These are phyloP conservation scores for Caenorhabditis sp. DNA, from an alignment of 2,888 invertebrate species.

Conservation along the genomic window DNA sequence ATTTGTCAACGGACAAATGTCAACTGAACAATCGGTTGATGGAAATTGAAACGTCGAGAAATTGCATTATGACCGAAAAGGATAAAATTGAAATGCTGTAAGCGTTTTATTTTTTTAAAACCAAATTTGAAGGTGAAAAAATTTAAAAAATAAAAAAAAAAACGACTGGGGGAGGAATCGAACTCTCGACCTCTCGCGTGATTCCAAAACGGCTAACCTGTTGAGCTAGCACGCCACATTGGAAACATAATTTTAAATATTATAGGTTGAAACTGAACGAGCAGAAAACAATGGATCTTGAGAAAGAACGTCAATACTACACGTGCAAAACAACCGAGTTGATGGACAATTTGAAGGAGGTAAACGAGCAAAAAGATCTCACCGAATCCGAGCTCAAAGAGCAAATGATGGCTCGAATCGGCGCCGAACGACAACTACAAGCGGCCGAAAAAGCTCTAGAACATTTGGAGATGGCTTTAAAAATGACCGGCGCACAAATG, in stretches of 20 bases:
- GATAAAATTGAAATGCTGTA: conserved; percentile 71
- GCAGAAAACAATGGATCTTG: conserved; percentile 70
- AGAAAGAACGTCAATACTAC: conserved; percentile 72
- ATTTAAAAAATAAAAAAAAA: too few relatives aligned
- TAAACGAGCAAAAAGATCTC: conserved; percentile 72
- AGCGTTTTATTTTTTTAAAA: conserved; percentile 10
- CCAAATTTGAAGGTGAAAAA: too few relatives aligned
- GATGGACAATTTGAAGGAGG: conserved; percentile 72
- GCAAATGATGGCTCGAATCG: conserved; percentile 72
- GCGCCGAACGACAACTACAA: conserved; percentile 71
- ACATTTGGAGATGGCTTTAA: conserved; percentile 72
- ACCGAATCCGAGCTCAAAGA: conserved; percentile 73
- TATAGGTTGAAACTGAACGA: conserved; percentile 71
- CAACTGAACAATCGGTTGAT: conserved; percentile 67
- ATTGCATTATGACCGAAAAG: conserved; percentile 71
- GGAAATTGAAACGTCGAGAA: conserved; percentile 72
- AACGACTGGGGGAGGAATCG: too few relatives aligned
- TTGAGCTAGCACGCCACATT: too few relatives aligned
- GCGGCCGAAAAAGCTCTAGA: conserved; percentile 70
- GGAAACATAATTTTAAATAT: background rate
- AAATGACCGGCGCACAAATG: conserved; percentile 69
- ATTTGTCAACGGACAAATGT: conserved; percentile 70
- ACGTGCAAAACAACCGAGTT: conserved; percentile 72
- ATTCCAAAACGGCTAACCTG: too few relatives aligned
- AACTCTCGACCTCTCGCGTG: too few relatives aligned